phyloP scores from a whole-genome alignment of 35 echinoderm and acorn worm species.

The Holothuria glaberrima region DNA sequence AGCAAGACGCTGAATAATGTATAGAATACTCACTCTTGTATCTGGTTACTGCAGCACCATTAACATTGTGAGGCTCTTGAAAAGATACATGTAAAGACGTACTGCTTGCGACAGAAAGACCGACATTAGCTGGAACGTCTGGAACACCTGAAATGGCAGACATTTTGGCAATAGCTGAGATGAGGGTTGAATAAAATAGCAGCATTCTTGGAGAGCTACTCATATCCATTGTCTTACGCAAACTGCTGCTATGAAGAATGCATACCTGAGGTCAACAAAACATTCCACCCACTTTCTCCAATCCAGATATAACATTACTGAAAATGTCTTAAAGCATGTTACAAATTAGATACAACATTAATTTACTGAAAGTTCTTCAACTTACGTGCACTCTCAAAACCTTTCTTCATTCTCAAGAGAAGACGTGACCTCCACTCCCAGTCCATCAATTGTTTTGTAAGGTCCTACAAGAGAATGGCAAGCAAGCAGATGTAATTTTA shows the following conservation, averaged over 20 bases:
- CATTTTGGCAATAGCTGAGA: background rate
- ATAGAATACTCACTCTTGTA: conserved; percentile 80
- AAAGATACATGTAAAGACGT: conserved; percentile 79
- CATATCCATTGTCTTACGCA: no score
- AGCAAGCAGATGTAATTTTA: no score
- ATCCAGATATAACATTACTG: no score
- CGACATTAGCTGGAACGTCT: conserved; percentile 74
- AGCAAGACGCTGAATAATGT: no score
- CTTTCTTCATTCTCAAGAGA: conserved; percentile 89
- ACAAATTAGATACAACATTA: no score
- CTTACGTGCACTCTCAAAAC: conserved; percentile 99
- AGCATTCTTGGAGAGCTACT: no score
- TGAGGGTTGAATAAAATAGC: no score
- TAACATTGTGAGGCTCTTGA: conserved; percentile 85
- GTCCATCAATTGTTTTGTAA: conserved; percentile 64
- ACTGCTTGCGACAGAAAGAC: conserved; percentile 75
- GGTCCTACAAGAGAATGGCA: background rate
- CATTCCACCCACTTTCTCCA: no score
- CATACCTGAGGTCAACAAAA: no score
- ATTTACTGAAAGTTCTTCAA: background rate
- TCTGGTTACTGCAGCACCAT: conserved; percentile 91
- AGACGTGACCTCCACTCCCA: conserved; percentile 94
- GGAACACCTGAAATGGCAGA: conserved; percentile 68
- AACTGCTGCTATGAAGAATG: no score
- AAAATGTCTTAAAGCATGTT: no score